Base-by-base conservation (phyloP, 2,113 vertebrate genomes). In the Apaloderma vittatum region DNA sequence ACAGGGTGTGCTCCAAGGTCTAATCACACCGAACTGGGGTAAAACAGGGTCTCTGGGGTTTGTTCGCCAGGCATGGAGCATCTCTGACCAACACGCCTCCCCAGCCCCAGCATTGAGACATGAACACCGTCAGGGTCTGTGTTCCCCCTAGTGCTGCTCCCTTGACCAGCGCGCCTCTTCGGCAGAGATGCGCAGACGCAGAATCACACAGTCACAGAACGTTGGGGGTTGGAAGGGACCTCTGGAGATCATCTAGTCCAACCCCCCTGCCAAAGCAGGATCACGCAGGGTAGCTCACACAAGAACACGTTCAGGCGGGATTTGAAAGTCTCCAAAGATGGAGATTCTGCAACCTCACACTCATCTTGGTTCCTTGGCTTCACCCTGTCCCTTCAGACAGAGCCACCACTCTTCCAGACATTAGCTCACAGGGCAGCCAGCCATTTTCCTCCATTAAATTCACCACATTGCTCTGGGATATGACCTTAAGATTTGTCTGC, bases 401-500 rank as follows among this genome's bases (percentile, higher is more conserved):
- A 90, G 75, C 43, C 80, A 71, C 65, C 57, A 5, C 34, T 80
- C 72, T 54, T 51, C 27, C 83, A 95, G 86, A 88, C 63, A n/a
- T 73, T 21, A 92, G 55, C 79, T 92, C 80, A 91, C 26, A 70
- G 52, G 46, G 76, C 51, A 94, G 30, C 1, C 4, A 10, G 51
- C 51, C 59, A 30, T 80, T 72, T 84, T 55, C n/a, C 55, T 80
- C 51, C 40, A 19, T 36, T 63, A 24, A 34, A 43, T 78, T 74
- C 71, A 43, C 45, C 29, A 21, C 10, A 13, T 67, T 55, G 18
- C 32, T 63, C 43, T 2, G 1, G 29, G 23, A 30, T 52, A 27
- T 20, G 61, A 67, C 68, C n/a, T 67, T 37, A 23, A 66, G n/a
- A 18, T 68, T 87, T 75, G 29, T 57, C 71, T 61, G 23, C 58